Base-by-base conservation (phyloP, 2,888 invertebrate species). In the Eurytoma adleriae region DNA sequence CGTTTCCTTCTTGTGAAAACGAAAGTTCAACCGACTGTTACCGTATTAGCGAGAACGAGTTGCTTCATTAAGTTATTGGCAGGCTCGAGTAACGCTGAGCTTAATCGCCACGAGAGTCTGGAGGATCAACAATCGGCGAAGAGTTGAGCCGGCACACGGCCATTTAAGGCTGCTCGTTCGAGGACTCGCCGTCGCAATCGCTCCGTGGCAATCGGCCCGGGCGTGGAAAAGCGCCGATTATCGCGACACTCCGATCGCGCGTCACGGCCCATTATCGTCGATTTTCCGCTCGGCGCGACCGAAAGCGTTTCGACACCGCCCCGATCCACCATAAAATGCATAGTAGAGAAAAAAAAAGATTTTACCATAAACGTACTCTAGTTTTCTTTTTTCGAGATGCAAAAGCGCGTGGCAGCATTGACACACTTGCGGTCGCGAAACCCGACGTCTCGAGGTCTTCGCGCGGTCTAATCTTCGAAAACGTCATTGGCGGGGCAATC, bases 401-500 rank as follows among this genome's bases (percentile, higher is more conserved):
- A 7, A 10, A 30, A 30, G 30, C 30, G 40, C 40, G 40, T 40
- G 40, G 40, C 40, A 40, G 40, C 40, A 40, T 40, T 40, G 40
- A 40, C 40, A 40, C 40, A 7, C 7, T 40, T 40, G 40, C 7
- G 40, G 40, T 40, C 40, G 40, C 1, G 40, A 40, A 7, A 40
- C 40, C 40, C 40, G 40, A 5, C 40, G 10, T 40, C 40, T 40
- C 40, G 40, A 40, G 40, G 40, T 10, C 40, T 40, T 40, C 40
- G 10, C 40, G 40, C 40, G n/a, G 73, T 52, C 73, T 73, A 78
- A 79, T 73, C 78, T 69, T 62, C 30, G 75, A 52, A 59, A 76
- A 76, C 76, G 75, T 80, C 75, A 69, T 80, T 59, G 66, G 24
- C 59, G 7, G 69, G 59, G 75, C 67, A 71, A 80, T 80, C 75